Base-by-base conservation (phyloP, 2,888 invertebrate species). In the Ephialtes manifestator region DNA sequence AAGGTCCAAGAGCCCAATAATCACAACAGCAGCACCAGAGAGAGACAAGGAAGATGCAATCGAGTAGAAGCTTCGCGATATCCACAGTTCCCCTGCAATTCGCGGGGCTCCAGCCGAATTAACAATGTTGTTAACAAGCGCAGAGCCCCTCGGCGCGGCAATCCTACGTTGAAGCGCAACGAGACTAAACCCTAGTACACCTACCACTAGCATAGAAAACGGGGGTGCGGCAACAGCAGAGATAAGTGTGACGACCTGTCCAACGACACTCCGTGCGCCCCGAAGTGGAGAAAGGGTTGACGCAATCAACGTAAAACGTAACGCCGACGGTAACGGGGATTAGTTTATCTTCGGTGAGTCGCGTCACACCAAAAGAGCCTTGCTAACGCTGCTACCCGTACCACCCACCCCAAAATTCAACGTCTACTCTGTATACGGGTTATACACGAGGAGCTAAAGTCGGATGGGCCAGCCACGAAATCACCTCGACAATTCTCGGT, bases 281-380 rank as follows among this genome's bases (percentile, higher is more conserved):
- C 35, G 35, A 3, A 8, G 24, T 82, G 81, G 87, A 89, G 90
- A 90, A 93, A 93, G 93, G 93, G 93, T 93, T 93, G 92, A 93
- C 92, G 93, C 93, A 93, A 94, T 94, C 93, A 94, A 93, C 93
- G 93, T 93, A 93, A 93, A 94, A 93, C 93, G 93, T 93, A 92
- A 93, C 92, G 92, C 85, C 93, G 91, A 91, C 93, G 92, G 92
- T 93, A 91, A 93, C 93, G 89, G 92, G 93, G 93, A 94, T 94
- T 93, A 93, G 94, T 94, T 92, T 94, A 94, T 94, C 94, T 93
- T 92, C 89, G 90, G 87, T 48, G 63, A 74, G 78, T 83, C 85
- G 82, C 85, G 82, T 83, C 77, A 75, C 60, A 46, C 24, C 67
- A 24, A 18, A 7, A 46, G 43, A 43, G 68, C 24, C 43, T 18